phyloP scores from a whole-genome alignment of 2,113 vertebrate species.

The Emydura subglobosa region DNA sequence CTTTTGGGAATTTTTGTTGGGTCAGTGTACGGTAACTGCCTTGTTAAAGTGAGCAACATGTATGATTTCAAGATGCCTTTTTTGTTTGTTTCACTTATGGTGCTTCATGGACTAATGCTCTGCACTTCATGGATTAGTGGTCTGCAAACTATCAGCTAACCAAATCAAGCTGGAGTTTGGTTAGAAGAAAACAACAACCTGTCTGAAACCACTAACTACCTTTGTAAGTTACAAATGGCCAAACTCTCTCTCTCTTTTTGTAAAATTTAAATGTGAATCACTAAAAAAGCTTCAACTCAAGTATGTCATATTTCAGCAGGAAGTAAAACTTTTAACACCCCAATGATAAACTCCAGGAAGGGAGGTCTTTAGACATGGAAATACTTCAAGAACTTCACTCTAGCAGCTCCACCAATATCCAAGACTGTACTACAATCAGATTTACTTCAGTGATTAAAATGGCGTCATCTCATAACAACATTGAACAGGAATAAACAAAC shows the following conservation, averaged over 20 bases:
- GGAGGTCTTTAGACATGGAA: not conserved
- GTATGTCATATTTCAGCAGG: not conserved
- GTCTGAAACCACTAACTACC: not conserved
- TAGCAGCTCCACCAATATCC: not conserved
- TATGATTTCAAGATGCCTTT: not conserved
- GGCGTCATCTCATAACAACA: not conserved
- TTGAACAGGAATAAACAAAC: not conserved
- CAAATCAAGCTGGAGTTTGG: not conserved
- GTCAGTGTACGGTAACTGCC: not conserved
- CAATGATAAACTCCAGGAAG: not conserved
- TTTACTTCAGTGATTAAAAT: not conserved
- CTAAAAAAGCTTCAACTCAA: fast-evolving
- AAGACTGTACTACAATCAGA: not conserved
- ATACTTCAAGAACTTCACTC: not conserved
- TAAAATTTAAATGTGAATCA: not conserved
- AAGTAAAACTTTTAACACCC: not conserved
- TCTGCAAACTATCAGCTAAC: not conserved
- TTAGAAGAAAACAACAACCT: not conserved
- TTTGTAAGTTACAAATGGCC: not conserved
- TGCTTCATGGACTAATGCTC: not conserved
- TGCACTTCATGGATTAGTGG: not conserved
- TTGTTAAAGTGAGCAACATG: not conserved
- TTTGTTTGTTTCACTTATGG: not conserved
- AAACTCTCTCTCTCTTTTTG: not conserved
- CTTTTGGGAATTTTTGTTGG: not conserved